phyloP scores from a whole-genome alignment of 2,888 invertebrate genomes.

The Campopleginae sp. region DNA sequence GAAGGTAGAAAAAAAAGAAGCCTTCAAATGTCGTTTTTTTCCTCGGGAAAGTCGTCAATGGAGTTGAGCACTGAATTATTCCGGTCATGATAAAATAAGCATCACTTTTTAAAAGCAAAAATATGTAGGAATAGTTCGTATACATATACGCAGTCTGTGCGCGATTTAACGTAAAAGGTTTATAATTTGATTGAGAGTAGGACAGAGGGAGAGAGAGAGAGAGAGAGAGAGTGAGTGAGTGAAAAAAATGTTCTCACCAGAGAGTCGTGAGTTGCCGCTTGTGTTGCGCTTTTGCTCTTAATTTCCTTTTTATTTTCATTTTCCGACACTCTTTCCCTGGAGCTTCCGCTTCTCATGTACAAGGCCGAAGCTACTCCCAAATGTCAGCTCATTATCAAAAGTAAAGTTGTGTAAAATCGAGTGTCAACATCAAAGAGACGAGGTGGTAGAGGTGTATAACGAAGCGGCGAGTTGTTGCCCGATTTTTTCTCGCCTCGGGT shows the following conservation, averaged over 20 bases:
- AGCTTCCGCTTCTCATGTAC: slow-evolving; percentile 27
- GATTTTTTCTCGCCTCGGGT: slow-evolving; percentile 18
- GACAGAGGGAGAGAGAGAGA: slow-evolving; percentile 56
- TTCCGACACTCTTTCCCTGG: slow-evolving; percentile 9
- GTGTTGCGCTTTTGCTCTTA: slow-evolving; percentile 21
- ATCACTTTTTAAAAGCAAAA: slow-evolving; percentile 4
- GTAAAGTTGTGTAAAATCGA: slow-evolving; percentile 48
- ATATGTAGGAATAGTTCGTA: not conserved
- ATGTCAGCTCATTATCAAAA: slow-evolving; percentile 44
- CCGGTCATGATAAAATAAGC: slow-evolving; percentile 17
- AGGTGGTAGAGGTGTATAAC: slow-evolving; percentile 8
- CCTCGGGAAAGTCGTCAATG: not conserved
- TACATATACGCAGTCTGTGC: not conserved
- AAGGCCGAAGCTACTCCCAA: slow-evolving; percentile 13
- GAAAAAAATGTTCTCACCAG: slow-evolving; percentile 30
- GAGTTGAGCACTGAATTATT: not conserved
- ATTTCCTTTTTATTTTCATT: slow-evolving; percentile 19
- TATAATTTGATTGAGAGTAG: slow-evolving; percentile 59
- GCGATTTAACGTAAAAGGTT: slow-evolving; percentile 51
- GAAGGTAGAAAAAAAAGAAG: not conserved
- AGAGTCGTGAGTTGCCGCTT: slow-evolving; percentile 20
- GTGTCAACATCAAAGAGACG: slow-evolving; percentile 42
- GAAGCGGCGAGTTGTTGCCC: not conserved
- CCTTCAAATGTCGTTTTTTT: not conserved
- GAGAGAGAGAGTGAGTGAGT: slow-evolving; percentile 38